Percentiles rank a stretch among this genome's conserved stretches.
Evolutionary conservation across 2,888 invertebrate species (phyloP).

Genomic region (Sphaerophoria taeniata): DNA sequence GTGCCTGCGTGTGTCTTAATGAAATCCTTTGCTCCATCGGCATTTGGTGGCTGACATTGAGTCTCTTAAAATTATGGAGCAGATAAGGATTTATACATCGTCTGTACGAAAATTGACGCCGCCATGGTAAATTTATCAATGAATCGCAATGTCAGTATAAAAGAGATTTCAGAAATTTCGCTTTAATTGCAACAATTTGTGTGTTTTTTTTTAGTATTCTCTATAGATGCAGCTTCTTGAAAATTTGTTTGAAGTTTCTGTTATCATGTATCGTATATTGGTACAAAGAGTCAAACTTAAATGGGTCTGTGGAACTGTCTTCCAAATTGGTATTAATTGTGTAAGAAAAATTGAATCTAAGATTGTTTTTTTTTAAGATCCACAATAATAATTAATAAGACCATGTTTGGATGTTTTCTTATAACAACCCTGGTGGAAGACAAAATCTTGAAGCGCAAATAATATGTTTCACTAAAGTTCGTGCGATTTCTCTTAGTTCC

Average conservation of each 20-base stretch:
- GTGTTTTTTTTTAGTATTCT: conserved; percentile 18
- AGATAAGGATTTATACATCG: conserved; percentile 12
- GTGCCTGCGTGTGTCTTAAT: conserved; percentile 30
- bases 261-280: too few species aligned
- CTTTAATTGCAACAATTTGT: conserved; percentile 30
- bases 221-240: neutral
- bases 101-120: conserved; percentile 28
- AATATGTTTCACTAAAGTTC: too few species aligned
- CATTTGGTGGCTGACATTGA: conserved; percentile 14
- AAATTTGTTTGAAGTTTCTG: too few species aligned
- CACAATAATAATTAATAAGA: too few species aligned
- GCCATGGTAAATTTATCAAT: conserved; percentile 51
- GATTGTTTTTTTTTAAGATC: too few species aligned
- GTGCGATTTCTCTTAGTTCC: conserved; percentile 41
- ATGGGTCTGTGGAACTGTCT: too few species aligned
- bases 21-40: conserved; percentile 50
- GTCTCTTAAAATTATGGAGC: conserved; percentile 51
- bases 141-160: conserved; percentile 64
- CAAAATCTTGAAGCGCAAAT: too few species aligned
- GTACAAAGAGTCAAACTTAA: too few species aligned
- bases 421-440: too few species aligned
- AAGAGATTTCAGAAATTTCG: conserved; percentile 43
- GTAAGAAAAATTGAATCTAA: too few species aligned
- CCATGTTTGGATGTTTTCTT: too few species aligned
- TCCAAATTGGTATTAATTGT: too few species aligned